Evolutionary conservation across 2,888 invertebrate genomes (phyloP), one percentile per base, ranked within the genome.

Genomic region (Drosophila vallismaia): DNA sequence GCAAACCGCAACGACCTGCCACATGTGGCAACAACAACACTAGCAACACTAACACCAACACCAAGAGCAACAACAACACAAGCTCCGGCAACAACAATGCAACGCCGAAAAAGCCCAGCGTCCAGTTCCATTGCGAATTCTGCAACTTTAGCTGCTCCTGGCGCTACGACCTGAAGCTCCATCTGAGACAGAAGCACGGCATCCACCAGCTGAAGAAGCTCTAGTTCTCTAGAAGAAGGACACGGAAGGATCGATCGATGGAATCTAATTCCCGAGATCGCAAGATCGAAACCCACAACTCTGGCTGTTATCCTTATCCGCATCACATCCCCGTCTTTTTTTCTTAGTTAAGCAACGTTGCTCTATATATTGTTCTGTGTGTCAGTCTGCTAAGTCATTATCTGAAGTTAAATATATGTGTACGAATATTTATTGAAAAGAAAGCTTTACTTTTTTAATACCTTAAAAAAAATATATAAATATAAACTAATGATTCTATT

Each of bases 161-260:
- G 92, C 91, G 91, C 62, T 92, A 92, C 70, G 92, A 92, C 81
- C 80, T 92, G 53, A 92, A 92, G 76, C 75, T 92, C 74, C 92
- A 92, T 77, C 76, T 92, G 77, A 86, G 92, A 49, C 92, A 92
- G 72, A 92, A 92, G 60, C 92, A 92, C 73, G 92, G 92, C 64
- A 91, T 92, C 71, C 85, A 85, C 73, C 92, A 92, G 77, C 89
- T 91, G 71, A 92, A 92, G 79, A 92, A 92, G 86, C 86, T 91
- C 77, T 91, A 89, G 19, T 19, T 19, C n/a, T n/a, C n/a, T n/a
- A n/a, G 19, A 19, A 14, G 14, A 14, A 19, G 79, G 42, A 42
- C 26, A n/a, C 31, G 31, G 19, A 12, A 50, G 19, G 24, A 42
- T 14, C 1, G 38, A n/a, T 49, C 7, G 36, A n/a, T 2, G 67